Base-by-base conservation (phyloP, 2,113 vertebrate species). In the Hassar affinis region DNA sequence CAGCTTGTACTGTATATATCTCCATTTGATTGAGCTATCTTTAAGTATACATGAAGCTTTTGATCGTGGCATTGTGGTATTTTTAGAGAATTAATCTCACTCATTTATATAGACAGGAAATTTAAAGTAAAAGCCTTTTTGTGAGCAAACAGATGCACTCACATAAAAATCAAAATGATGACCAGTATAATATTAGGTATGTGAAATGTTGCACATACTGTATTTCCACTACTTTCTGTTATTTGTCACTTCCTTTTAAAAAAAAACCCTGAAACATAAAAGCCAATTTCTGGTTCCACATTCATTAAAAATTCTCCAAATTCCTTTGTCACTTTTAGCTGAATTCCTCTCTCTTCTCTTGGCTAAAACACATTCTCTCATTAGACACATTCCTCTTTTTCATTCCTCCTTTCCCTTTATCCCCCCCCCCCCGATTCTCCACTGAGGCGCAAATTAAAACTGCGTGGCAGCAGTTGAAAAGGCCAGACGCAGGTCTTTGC, bases 391-490 rank as follows among this genome's bases (percentile, higher is more conserved):
- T 84, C 77, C 66, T 79, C 33, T 61, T 79, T 68, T 68, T 72
- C 64, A 62, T 76, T 38, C 38, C 15, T 59, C 64, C 54, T 72
- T 64, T 52, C 54, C 15, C 42, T 61, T 47, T 56, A 18, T 35
- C 11, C 25, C n/a, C 77, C 3, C 52, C 54, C 59, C 14, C 49
- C 12, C 17, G 6, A 80, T 47, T 82, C 56, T 87, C 64, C 47
- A 84, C 78, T 64, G 85, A 87, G 83, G 86, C 86, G 86, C 87
- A 93, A 94, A 93, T 92, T 91, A 91, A 93, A 91, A 91, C 89
- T 90, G 88, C 87, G 90, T 91, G 90, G 89, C 86, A 85, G 85
- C 89, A 84, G 91, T 92, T 93, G 90, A 93, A 93, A 92, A 91
- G 91, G 91, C 86, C 91, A 92, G 89, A 89, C 88, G 86, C 83